Conservation (phyloP, 2,888 invertebrate genomes). For the Eupelmus urozonus region DNA sequence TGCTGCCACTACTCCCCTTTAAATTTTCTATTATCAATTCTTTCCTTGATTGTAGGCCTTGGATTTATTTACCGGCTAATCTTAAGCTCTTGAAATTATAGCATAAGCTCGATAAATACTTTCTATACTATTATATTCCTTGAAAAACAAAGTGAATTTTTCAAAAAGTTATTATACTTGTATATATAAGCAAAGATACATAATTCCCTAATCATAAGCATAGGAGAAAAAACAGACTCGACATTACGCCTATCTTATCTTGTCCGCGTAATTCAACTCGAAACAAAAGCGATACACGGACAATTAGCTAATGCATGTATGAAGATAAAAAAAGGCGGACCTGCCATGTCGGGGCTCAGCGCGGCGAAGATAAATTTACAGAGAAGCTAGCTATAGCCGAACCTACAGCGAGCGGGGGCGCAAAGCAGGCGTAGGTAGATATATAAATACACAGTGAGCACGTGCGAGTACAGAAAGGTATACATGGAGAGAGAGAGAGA, state of each 20-base stretch:
- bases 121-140: no score
- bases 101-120: no score
- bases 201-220: no score
- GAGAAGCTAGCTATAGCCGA: background rate
- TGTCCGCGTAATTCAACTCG: no score
- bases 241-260: no score
- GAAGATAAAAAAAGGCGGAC: background rate
- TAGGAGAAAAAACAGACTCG: no score
- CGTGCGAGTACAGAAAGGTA: background rate
- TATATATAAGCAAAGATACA: no score
- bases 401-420: background rate
- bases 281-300: background rate
- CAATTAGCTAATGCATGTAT: constrained; percentile 6
- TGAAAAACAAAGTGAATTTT: no score
- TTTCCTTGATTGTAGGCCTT: no score
- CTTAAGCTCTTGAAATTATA: no score
- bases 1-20: background rate
- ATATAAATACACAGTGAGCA: background rate
- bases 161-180: no score
- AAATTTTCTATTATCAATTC: background rate
- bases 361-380: constrained; percentile 15
- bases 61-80: no score
- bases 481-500: background rate
- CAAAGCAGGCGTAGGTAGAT: background rate
- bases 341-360: background rate